Base-by-base conservation (phyloP, 2,113 vertebrate species). In the Taurulus bubalis region DNA sequence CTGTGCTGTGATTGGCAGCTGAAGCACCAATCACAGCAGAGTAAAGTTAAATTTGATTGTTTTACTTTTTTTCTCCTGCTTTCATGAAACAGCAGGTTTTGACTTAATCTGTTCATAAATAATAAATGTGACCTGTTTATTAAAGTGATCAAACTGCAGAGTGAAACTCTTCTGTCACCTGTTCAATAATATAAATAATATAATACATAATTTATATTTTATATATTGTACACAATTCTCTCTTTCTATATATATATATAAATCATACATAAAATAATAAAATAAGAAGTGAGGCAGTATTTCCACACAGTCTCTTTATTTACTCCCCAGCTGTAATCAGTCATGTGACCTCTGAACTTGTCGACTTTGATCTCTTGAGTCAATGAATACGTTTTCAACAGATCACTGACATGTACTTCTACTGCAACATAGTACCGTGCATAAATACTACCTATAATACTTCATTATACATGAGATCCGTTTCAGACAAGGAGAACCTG, bases 1-100 rank as follows among this genome's bases (percentile, higher is more conserved):
- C 75, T 47, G 70, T 20, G 18, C 79, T 79, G 63, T 79, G 74
- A 87, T 90, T 81, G 83, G 83, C 66, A 49, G 78, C 56, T 47
- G 51, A 8, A 59, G 51, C 38, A 45, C 42, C 42, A 15, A 6
- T 34, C 34, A 34, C 2, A 32, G n/a, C n/a, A n/a, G n/a, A n/a
- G n/a, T n/a, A 32, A 34, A 34, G 34, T 34, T 34, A 1, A 40
- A 40, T 10, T 2, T 76, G 71, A 55, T 56, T 42, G 79, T 87
- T 40, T 40, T 40, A 8, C 8, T 10, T 40, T 40, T 40, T 40
- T 11, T 11, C 2, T 40, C 36, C 30, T 38, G 36, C 36, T 38
- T 38, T 38, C 8, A 38, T 38, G 36, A 38, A 38, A 9, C 36
- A 40, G 38, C 38, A 34, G 34, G 38, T 40, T 34, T 34, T 34